Evolutionary conservation across 2,797 vertebrate genomes (phyloP), one percentile per base, ranked within the genome.

Genomic region (Myripristis murdjan): DNA sequence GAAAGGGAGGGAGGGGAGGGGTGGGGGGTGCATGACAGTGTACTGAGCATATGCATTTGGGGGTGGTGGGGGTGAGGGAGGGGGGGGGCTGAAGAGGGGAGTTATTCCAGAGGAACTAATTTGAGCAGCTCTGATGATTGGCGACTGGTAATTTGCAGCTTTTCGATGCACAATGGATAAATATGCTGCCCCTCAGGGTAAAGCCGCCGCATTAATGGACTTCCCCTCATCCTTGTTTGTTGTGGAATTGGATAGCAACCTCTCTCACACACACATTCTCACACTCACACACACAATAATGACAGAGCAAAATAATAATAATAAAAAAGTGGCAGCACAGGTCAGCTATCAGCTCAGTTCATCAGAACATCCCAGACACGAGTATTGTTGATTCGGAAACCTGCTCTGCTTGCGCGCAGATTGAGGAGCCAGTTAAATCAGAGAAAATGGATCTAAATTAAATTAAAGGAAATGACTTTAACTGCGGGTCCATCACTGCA

Each of bases 91-190:
- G n/a, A n/a, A n/a, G n/a, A n/a, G n/a, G n/a, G n/a, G n/a, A n/a
- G n/a, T n/a, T n/a, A n/a, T 77, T 84, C 61, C 46, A 4, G 18
- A 31, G 44, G 70, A 79, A 53, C 76, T 73, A 47, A 73, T 83
- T 49, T 73, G 78, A 80, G 54, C 20, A 72, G n/a, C 7, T 1
- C n/a, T 15, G 70, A 71, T 64, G 73, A 80, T 64, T 65, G 76
- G 71, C 54, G 75, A 59, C 16, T 10, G 39, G 76, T 43, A 56
- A 61, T 66, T 64, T 62, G 3, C 75, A 64, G 46, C 61, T 70
- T 68, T 75, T 52, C 44, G 1, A 12, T 33, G 31, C 62, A 64
- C 54, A 37, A 5, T 1, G n/a, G 61, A 43, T 28, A 63, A 64
- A 77, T 28, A 31, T 22, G 58, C 18, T 35, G 23, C 18, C 31